phyloP scores from a whole-genome alignment of 2,797 vertebrate species.

The Clarias platycephalus region DNA sequence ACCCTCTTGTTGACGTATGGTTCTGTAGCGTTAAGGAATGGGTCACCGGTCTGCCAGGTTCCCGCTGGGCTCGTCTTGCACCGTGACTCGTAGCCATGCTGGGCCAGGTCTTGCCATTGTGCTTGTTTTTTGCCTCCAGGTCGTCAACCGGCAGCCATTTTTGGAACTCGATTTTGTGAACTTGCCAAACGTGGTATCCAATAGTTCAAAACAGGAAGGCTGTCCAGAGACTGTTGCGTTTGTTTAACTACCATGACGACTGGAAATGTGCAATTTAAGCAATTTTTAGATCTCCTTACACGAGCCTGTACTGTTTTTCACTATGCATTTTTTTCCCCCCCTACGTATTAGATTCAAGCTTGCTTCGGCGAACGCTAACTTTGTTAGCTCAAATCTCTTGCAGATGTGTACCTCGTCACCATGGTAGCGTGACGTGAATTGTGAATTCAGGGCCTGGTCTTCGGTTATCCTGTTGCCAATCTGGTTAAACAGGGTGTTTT shows the following conservation, averaged over 20 bases:
- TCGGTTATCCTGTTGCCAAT: slow-evolving; percentile 20
- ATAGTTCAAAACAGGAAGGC: neutral
- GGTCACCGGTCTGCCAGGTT: slow-evolving; percentile 35
- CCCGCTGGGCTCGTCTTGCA: slow-evolving; percentile 36
- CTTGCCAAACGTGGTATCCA: slow-evolving; percentile 1
- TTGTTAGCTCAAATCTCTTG: slow-evolving; percentile 9
- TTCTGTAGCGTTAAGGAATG: slow-evolving; percentile 48
- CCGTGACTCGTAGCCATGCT: neutral
- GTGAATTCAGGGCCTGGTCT: slow-evolving; percentile 11
- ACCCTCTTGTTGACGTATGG: slow-evolving; percentile 44
- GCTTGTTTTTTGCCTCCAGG: neutral
- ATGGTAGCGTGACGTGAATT: slow-evolving; percentile 3
- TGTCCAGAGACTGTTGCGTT: neutral
- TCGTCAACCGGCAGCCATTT: slow-evolving; percentile 4
- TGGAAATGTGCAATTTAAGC: neutral
- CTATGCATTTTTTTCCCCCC: too few relatives aligned
- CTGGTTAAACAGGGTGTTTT: slow-evolving; percentile 44
- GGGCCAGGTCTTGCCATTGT: slow-evolving; percentile 22
- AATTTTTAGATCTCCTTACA: neutral
- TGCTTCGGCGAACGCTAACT: neutral
- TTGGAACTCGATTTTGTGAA: slow-evolving; percentile 5
- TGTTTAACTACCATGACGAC: neutral
- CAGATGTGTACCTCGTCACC: slow-evolving; percentile 16
- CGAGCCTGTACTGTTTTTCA: neutral
- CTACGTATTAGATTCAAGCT: neutral